Percentiles rank a stretch among this genome's conserved stretches.
phyloP scores from a whole-genome alignment of 2,797 vertebrate genomes.

The Characodon lateralis region DNA sequence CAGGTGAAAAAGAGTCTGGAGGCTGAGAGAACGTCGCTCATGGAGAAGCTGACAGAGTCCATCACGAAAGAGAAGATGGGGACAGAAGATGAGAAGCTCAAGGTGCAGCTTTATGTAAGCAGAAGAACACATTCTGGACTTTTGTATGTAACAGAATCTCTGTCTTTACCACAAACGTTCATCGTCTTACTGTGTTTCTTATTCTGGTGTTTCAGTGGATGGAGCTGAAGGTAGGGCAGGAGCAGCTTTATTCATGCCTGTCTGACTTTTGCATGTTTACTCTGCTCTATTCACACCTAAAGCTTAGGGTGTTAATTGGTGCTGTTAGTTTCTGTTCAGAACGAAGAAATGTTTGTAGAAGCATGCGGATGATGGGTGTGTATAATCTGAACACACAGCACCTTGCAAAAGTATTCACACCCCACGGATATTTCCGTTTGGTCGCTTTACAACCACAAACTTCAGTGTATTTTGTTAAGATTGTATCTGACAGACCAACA shows the following conservation, averaged over 20 bases:
- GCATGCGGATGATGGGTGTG: background rate
- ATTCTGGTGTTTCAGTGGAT: conserved; percentile 72
- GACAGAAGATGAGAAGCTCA: conserved; percentile 82
- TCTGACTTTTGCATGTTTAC: conserved; percentile 31
- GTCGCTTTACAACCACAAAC: background rate
- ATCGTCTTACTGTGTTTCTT: conserved; percentile 41
- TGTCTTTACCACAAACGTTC: conserved; percentile 24
- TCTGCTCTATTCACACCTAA: conserved; percentile 3
- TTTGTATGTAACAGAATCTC: conserved; percentile 22
- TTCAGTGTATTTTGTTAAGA: background rate
- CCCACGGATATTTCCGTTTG: background rate
- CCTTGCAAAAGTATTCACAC: background rate
- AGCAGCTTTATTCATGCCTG: conserved; percentile 39
- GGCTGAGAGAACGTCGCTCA: conserved; percentile 73
- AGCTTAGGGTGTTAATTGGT: background rate
- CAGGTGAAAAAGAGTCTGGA: conserved; percentile 85
- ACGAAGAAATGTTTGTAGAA: background rate
- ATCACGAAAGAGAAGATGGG: conserved; percentile 82
- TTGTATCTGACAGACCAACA: background rate
- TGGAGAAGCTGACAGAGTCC: conserved; percentile 83
- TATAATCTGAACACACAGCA: background rate
- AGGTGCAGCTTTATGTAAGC: conserved; percentile 88
- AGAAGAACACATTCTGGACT: background rate
- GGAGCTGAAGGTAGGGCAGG: conserved; percentile 78
- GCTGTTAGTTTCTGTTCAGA: background rate